Percentiles rank a stretch among this genome's conserved stretches.
Conservation (phyloP, 2,888 invertebrate species). For the Lysandra bellargus region DNA sequence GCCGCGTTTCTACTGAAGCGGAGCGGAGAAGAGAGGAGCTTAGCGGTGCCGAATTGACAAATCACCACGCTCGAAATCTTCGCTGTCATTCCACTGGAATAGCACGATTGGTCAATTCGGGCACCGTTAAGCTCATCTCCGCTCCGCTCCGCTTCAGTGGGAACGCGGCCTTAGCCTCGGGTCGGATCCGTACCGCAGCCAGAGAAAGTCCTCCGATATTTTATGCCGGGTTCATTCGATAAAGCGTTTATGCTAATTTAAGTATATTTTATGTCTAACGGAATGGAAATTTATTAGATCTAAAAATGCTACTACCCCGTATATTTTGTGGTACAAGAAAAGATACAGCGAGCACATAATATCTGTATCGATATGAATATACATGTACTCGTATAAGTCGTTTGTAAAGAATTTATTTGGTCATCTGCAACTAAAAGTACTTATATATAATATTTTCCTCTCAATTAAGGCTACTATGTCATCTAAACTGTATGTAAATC, state of each 20-base stretch:
- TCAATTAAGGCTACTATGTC: too few species aligned
- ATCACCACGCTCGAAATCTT: too few species aligned
- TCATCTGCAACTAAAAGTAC: background rate
- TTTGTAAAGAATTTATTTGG: background rate
- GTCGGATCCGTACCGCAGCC: conserved; percentile 46
- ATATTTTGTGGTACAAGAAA: background rate
- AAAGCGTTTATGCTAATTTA: conserved; percentile 59
- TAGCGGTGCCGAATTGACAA: too few species aligned
- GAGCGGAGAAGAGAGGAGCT: too few species aligned
- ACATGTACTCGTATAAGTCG: background rate
- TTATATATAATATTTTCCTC: background rate
- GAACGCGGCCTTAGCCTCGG: conserved; percentile 24
- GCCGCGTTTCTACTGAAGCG: too few species aligned
- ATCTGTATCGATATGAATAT: background rate
- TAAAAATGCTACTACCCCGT: conserved; percentile 38
- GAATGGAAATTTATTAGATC: conserved; percentile 51
- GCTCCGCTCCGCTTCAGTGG: background rate
- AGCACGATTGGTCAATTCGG: too few species aligned
- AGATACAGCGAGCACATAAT: background rate
- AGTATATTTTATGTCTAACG: conserved; percentile 54
- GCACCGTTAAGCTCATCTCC: too few species aligned
- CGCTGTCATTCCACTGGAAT: too few species aligned
- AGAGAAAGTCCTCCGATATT: conserved; percentile 42
- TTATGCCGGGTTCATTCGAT: conserved; percentile 48
- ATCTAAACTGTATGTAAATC: background rate